These are phyloP conservation scores for Chamaea fasciata DNA, from an alignment of 2,113 vertebrate species.

Conservation along the genomic window DNA sequence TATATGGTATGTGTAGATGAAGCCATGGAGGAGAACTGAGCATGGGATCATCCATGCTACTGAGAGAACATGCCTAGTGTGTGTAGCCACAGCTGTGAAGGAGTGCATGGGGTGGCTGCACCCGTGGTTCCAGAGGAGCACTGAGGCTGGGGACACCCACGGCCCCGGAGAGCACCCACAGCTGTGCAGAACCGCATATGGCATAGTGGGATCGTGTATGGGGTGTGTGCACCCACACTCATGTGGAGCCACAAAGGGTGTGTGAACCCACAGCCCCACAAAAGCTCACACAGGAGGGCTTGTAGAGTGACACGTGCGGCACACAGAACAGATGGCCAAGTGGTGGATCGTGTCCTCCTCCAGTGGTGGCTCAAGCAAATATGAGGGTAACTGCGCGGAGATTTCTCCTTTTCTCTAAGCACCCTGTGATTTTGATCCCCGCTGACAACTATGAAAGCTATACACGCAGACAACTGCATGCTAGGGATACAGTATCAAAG, in stretches of 20 bases:
- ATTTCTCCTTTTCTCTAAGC: background rate
- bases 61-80: accelerated
- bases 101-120: background rate
- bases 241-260: background rate
- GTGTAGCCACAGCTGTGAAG: background rate
- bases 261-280: accelerated
- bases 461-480: background rate
- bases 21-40: background rate
- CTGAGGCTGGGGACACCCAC: background rate
- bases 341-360: conserved; percentile 29
- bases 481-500: background rate
- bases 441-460: conserved; percentile 42
- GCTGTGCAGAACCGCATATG: background rate
- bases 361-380: conserved; percentile 21
- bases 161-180: background rate
- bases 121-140: accelerated
- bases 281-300: background rate
- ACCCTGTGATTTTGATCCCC: conserved; percentile 35
- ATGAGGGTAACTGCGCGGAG: background rate
- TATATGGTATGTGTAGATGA: background rate
- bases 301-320: background rate
- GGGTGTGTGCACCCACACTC: accelerated
- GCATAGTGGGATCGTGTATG: accelerated
- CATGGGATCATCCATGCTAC: background rate
- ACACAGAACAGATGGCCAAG: conserved; percentile 27